Evolutionary conservation across 2,113 vertebrate genomes (phyloP).

Genomic region (Charadrius vociferus): DNA sequence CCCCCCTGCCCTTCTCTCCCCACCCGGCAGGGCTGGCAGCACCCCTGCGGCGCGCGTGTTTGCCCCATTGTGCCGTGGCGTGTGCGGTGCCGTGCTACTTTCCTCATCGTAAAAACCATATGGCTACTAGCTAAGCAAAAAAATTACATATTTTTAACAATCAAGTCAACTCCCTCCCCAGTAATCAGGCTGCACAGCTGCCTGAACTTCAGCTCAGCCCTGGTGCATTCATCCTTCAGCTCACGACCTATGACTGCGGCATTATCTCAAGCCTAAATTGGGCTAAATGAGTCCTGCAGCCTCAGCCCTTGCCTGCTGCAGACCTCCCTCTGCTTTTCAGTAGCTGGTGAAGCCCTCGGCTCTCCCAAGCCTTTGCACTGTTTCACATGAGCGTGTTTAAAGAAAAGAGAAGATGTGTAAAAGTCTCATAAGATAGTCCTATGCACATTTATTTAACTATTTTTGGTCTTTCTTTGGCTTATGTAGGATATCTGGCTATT

Average conservation of each 20-base stretch:
- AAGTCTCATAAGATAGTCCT: neutral
- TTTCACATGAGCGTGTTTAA: neutral
- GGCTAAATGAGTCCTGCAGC: neutral
- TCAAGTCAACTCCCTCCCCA: neutral
- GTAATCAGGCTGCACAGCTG: constrained; percentile 1
- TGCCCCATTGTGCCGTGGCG: neutral
- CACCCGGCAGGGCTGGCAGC: neutral
- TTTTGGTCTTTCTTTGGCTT: constrained; percentile 32
- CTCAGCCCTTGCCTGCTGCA: neutral
- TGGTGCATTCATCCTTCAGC: neutral
- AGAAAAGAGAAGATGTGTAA: neutral
- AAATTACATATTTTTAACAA: neutral
- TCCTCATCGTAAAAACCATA: neutral
- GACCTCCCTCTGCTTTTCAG: neutral
- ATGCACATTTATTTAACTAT: neutral
- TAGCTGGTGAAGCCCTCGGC: neutral
- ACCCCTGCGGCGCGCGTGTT: neutral
- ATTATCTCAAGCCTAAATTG: neutral
- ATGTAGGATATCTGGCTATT: constrained; percentile 1
- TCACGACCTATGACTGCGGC: neutral
- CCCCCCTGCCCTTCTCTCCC: neutral
- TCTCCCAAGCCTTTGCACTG: neutral
- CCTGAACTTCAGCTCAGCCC: neutral
- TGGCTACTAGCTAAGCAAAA: neutral
- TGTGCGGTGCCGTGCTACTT: neutral